Base-by-base conservation (phyloP, 92 coral and sea anemone genomes). In the Bergia puertoricense region DNA sequence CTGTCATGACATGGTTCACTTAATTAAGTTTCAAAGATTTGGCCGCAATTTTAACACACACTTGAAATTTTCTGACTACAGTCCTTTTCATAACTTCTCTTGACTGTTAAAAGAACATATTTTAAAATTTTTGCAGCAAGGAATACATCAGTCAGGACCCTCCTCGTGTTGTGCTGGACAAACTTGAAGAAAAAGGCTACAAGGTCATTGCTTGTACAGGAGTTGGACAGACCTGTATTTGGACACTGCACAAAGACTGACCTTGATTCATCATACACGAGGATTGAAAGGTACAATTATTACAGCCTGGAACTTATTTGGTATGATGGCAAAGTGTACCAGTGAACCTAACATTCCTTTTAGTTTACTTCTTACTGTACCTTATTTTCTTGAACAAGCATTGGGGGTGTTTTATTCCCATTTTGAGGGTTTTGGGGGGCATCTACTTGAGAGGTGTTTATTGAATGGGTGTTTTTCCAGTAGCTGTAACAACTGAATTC, bases 181-280 rank as follows among this genome's bases (percentile, higher is more conserved):
- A 85, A 80, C 88, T 97, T 42, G 99, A 94, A n/a, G 23, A 30
- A 22, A 76, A 79, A 0, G 97, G 96, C 13, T 97, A 92, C 90
- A 91, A 76, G 81, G 95, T 97, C 10, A 45, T 95, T 36, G 83
- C 96, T 5, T 90, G 95, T 81, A 93, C 99, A 69, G 99, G 99
- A 50, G 92, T 97, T 54, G 99, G 99, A 2, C 99, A 97, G 85
- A 97, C 99, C 11, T 86, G 94, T 7, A 86, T 96, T 43, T 97
- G 99, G 99, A 97, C 99, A 1, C 85, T 96, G n/a, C 88, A 92
- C 85, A 91, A 82, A 80, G 42, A 46, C 15, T 6, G 10, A 0
- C 6, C n/a, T 15, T 14, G 44, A 48, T 51, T 54, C 83, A 36
- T 50, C 66, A 46, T 45, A 30, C 30, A 30, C 30, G 39, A 73